A percentile compares a stretch with the other conserved stretches of the same genome.
phyloP scores from a whole-genome alignment of 2,797 vertebrate species.

The Sebastes miniatus region DNA sequence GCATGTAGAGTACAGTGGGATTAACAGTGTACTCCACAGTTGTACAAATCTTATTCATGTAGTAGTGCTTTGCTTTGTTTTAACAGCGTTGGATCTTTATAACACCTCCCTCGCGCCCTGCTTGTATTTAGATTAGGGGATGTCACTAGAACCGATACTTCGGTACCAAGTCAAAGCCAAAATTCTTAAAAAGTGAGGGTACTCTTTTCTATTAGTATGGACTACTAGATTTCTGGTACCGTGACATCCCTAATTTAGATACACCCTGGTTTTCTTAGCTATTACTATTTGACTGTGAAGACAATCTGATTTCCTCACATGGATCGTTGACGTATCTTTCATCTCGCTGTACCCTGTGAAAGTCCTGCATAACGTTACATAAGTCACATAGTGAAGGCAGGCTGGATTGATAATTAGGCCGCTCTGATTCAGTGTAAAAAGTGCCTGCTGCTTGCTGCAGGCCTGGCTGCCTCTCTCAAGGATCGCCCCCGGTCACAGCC shows the following conservation, averaged over 20 bases:
- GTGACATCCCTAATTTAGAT: no score
- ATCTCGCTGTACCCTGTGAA: not conserved
- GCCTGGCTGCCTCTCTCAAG: constrained; percentile 41
- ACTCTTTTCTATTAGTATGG: no score
- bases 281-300: not conserved
- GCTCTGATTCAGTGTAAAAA: constrained; percentile 29
- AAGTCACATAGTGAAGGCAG: not conserved
- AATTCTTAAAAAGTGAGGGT: no score
- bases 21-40: no score
- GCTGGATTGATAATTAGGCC: constrained; percentile 29
- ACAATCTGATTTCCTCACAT: not conserved
- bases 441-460: constrained; percentile 44
- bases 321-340: not conserved
- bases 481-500: constrained; percentile 38
- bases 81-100: not conserved
- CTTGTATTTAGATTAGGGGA: not conserved
- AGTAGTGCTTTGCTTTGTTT: no score
- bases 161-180: no score
- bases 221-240: no score
- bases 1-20: not conserved
- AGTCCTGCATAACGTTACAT: not conserved
- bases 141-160: no score
- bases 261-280: not conserved
- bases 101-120: not conserved
- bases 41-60: not conserved